Percentiles rank a stretch among this genome's conserved stretches.
Evolutionary conservation across 1,140 invertebrate species (phyloP).

Genomic region (Tetramorium simillimum): DNA sequence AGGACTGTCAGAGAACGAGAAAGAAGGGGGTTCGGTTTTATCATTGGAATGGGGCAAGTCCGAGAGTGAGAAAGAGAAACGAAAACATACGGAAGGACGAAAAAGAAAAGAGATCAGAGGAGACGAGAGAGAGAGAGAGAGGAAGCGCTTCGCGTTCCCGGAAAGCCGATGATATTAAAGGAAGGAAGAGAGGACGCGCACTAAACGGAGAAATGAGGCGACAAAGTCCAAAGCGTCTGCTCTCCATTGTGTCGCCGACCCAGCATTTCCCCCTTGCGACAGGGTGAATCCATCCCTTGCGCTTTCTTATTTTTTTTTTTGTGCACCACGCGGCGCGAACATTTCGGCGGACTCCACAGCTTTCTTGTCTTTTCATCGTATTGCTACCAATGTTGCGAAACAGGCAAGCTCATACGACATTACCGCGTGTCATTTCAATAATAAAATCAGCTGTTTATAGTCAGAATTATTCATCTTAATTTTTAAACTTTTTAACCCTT

Average conservation of each 20-base stretch:
- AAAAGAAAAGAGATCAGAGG: neutral
- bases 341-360: slow-evolving; percentile 11
- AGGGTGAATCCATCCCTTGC: slow-evolving; percentile 28
- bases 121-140: slow-evolving; percentile 8
- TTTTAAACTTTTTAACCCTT: neutral
- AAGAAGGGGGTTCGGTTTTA: slow-evolving; percentile 18
- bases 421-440: slow-evolving; percentile 17
- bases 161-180: slow-evolving; percentile 73
- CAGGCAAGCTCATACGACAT: neutral
- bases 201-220: slow-evolving; percentile 67
- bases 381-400: slow-evolving; percentile 13
- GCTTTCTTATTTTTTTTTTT: slow-evolving; percentile 56
- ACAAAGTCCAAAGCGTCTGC: slow-evolving; percentile 68
- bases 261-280: slow-evolving; percentile 1
- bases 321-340: neutral
- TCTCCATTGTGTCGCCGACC: slow-evolving; percentile 64
- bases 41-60: slow-evolving; percentile 35
- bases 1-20: neutral
- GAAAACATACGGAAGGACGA: neutral
- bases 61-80: neutral
- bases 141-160: slow-evolving; percentile 38
- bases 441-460: neutral
- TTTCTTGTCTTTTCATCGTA: slow-evolving; percentile 13
- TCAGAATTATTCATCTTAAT: slow-evolving; percentile 3
- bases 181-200: slow-evolving; percentile 45